These are phyloP conservation scores for Hemiprocne comata DNA, from an alignment of 2,113 vertebrate genomes.

Conservation along the genomic window DNA sequence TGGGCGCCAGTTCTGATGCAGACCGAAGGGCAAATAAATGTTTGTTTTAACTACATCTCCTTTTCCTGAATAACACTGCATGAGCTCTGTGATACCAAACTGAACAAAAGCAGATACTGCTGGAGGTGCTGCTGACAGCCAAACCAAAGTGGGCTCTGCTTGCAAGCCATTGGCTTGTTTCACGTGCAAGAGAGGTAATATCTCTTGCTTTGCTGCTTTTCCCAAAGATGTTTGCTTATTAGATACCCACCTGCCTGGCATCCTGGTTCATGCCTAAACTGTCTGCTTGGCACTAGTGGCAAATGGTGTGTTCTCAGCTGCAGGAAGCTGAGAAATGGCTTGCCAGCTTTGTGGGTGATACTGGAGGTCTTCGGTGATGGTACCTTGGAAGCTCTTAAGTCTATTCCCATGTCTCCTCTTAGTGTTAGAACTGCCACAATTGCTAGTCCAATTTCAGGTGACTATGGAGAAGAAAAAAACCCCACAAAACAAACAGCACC, in stretches of 20 bases:
- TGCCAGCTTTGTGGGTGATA: background rate
- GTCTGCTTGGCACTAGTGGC: background rate
- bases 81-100: background rate
- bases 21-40: conserved; percentile 36
- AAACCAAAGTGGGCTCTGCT: background rate
- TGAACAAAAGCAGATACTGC: background rate
- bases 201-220: background rate
- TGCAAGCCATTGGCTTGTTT: background rate
- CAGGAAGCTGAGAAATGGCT: background rate
- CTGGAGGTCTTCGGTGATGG: background rate
- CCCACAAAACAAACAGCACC: background rate
- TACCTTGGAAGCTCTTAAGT: background rate
- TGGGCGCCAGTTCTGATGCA: background rate
- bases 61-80: conserved; percentile 1
- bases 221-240: background rate
- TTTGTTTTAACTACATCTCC: conserved; percentile 19
- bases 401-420: background rate
- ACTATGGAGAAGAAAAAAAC: background rate
- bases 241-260: background rate
- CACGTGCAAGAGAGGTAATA: background rate
- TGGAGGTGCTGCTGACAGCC: background rate
- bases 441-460: background rate
- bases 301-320: background rate
- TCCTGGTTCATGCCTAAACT: background rate
- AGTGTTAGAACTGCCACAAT: background rate